Evolutionary conservation across 2,888 invertebrate species (phyloP), one percentile per base, ranked within the genome.

Genomic region (Chrysolina oricalcia): DNA sequence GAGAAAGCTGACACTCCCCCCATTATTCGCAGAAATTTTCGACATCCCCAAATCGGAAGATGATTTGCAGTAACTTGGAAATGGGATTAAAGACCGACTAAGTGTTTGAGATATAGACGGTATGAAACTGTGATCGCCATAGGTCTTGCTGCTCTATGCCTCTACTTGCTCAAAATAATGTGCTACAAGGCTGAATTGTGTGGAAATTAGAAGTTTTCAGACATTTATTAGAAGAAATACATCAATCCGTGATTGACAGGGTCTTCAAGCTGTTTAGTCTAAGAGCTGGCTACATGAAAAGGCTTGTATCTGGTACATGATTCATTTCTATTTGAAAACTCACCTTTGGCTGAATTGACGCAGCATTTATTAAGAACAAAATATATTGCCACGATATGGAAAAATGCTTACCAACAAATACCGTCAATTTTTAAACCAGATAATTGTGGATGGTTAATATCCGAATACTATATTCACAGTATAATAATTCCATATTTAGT

Each of bases 11-110:
- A 91, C 94, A 78, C 91, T 98, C 84, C 98, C 98, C 64, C 97
- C 98, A 3, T 92, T 98, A 72, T 98, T 97, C 90, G 95, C 98
- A 46, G 98, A 98, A 90, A 97, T 98, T 84, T 98, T 97, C 90
- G 98, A 98, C 92, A 97, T 98, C 89, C 96, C 97, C 81, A 96
- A 94, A 89, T 92, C 92, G 85, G 94, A 94, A 87, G 94, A 94
- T 85, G 94, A 94, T 87, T 87, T 89, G 73, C 89, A 89, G 87
- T 89, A 87, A 88, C 75, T 56, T 67, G 70, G 66, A 43, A 74
- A 72, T 69, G 5, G 71, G 56, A 43, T 53, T 40, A 64, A 59
- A 78, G 2, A 59, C 35, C 59, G 75, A 68, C 71, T 76, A 62
- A 66, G 73, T 56, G 67, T 56, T 73, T 48, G 72, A 53, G 64